Conservation (phyloP, 2,888 invertebrate species). For the Colostygia pectinataria region DNA sequence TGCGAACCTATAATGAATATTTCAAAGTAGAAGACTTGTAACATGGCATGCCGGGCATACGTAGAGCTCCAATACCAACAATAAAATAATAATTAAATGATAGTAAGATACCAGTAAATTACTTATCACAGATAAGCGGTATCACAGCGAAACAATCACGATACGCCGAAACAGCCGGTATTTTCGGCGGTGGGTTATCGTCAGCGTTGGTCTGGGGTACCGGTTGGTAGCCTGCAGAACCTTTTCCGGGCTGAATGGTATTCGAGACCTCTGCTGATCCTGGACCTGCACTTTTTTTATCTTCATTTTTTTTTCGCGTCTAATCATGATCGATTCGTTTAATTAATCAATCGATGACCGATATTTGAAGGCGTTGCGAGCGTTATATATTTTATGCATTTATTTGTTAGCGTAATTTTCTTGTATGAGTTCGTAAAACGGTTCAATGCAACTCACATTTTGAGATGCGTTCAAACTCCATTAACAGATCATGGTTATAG, state of each 20-base stretch:
- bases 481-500: too few species aligned
- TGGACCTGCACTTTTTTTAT: slow-evolving; percentile 70
- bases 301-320: slow-evolving; percentile 60
- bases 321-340: slow-evolving; percentile 73
- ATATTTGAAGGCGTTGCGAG: slow-evolving; percentile 21
- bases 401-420: too few species aligned
- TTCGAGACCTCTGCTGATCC: slow-evolving; percentile 84
- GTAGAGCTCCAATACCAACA: slow-evolving; percentile 1
- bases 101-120: slow-evolving; percentile 47
- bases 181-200: slow-evolving; percentile 65
- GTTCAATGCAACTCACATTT: too few species aligned
- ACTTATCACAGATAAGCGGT: slow-evolving; percentile 64
- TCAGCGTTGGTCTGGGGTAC: slow-evolving; percentile 83
- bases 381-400: too few species aligned
- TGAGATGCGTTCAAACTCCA: too few species aligned
- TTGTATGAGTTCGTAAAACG: too few species aligned
- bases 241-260: slow-evolving; percentile 71
- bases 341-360: slow-evolving; percentile 61
- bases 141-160: slow-evolving; percentile 33
- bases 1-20: too few species aligned
- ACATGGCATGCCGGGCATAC: neutral
- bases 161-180: slow-evolving; percentile 55
- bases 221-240: slow-evolving; percentile 56
- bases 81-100: slow-evolving; percentile 43
- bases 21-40: neutral